These are phyloP conservation scores for Limnephilus rhombicus DNA, from an alignment of 2,888 invertebrate species.

Conservation along the genomic window DNA sequence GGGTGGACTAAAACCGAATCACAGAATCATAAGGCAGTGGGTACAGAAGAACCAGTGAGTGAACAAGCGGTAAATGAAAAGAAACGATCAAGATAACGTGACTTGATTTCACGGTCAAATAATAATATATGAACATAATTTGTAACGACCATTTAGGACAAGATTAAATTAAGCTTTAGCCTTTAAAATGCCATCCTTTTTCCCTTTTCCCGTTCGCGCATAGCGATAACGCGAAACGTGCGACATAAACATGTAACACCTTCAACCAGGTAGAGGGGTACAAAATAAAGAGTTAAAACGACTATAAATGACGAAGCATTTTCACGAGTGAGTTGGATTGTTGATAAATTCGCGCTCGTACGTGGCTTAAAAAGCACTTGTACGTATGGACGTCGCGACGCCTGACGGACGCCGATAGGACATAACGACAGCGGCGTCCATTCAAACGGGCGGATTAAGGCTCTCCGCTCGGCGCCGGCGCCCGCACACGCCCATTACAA, in stretches of 20 bases:
- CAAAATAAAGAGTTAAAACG: conserved; percentile 22
- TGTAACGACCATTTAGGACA: background rate
- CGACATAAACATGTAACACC: conserved; percentile 3
- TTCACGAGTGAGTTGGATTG: conserved; percentile 7
- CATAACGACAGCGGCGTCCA: conserved; percentile 50
- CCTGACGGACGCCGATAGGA: conserved; percentile 52
- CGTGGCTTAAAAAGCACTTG: conserved; percentile 38
- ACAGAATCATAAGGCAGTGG: background rate
- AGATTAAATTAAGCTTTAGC: background rate
- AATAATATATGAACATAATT: background rate
- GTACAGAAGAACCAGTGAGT: background rate
- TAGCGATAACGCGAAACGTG: conserved; percentile 6
- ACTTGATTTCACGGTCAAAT: background rate
- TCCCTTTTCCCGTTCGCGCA: background rate
- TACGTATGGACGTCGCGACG: conserved; percentile 13
- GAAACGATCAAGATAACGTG: background rate
- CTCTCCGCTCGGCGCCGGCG: background rate
- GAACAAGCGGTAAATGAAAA: background rate
- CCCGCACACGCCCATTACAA: background rate
- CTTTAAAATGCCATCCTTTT: background rate
- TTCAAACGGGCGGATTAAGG: conserved; percentile 36
- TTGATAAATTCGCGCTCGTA: conserved; percentile 37
- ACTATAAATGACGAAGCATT: conserved; percentile 37
- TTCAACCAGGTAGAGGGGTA: conserved; percentile 23
- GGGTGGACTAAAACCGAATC: background rate